Percentiles rank a stretch among this genome's conserved stretches.
Evolutionary conservation across 2,888 invertebrate genomes (phyloP).

Genomic region (Clostera curtula): DNA sequence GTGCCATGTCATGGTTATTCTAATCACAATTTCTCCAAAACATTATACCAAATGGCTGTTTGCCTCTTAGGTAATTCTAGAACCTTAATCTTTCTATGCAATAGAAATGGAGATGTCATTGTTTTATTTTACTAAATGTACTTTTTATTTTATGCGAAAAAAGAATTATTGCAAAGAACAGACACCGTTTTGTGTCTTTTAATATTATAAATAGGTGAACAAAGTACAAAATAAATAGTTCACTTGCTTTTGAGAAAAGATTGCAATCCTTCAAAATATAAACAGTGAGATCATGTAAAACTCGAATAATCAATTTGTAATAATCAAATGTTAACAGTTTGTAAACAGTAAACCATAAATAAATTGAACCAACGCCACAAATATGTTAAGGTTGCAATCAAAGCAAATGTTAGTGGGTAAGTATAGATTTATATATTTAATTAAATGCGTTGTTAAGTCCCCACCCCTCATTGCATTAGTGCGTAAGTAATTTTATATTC

Average conservation of each 20-base stretch:
- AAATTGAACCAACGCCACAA: conserved; percentile 1
- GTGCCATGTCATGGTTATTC: conserved; percentile 4
- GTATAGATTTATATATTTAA: conserved; percentile 38
- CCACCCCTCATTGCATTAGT: conserved; percentile 43
- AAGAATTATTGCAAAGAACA: conserved; percentile 13
- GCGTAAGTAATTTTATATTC: conserved; percentile 40
- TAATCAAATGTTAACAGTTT: not conserved
- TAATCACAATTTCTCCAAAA: conserved; percentile 2
- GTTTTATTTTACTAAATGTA: conserved; percentile 6
- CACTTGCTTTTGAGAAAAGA: conserved; percentile 27
- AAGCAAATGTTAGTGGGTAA: conserved; percentile 45
- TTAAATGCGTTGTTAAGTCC: conserved; percentile 38
- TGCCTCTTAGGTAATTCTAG: conserved; percentile 20
- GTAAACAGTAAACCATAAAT: no score
- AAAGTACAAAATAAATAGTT: conserved; percentile 52
- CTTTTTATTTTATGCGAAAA: conserved; percentile 14
- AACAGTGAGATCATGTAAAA: conserved; percentile 1
- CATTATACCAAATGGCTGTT: conserved; percentile 7
- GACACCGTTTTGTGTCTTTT: conserved; percentile 21
- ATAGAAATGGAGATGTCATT: conserved; percentile 6
- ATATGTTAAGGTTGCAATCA: conserved; percentile 19
- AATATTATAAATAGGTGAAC: conserved; percentile 34
- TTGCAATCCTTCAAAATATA: conserved; percentile 21
- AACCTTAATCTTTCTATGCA: conserved; percentile 3
- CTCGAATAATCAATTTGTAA: not conserved